Percentiles rank a stretch among this genome's conserved stretches.
phyloP scores from a whole-genome alignment of 2,113 vertebrate species.

The Myiopsitta monachus region DNA sequence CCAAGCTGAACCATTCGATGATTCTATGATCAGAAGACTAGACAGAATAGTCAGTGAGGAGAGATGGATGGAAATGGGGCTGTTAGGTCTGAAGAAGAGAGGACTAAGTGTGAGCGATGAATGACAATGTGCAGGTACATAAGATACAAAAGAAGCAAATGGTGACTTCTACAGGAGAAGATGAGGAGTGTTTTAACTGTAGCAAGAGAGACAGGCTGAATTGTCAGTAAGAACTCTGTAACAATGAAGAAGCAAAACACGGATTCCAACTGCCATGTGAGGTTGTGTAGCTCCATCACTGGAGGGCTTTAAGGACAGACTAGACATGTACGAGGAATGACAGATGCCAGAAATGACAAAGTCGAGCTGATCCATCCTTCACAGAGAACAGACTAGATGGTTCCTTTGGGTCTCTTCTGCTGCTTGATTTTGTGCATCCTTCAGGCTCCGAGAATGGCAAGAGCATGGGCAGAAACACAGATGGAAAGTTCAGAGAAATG shows the following conservation, averaged over 20 bases:
- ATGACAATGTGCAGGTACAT: background rate
- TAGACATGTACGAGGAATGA: background rate
- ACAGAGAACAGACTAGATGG: background rate
- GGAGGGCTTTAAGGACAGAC: background rate
- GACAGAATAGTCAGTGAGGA: background rate
- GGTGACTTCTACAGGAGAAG: background rate
- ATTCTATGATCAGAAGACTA: background rate
- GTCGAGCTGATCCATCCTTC: background rate
- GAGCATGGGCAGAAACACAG: background rate
- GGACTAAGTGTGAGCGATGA: background rate
- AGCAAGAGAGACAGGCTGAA: background rate
- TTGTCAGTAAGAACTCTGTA: background rate
- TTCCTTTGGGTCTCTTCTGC: conserved; percentile 4
- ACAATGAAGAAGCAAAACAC: background rate
- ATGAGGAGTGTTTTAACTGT: background rate
- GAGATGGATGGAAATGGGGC: background rate
- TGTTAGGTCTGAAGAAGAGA: background rate
- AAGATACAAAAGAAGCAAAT: background rate
- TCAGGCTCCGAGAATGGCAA: background rate
- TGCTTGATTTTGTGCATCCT: background rate
- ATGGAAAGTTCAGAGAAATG: background rate
- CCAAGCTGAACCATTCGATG: background rate
- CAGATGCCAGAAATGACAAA: conserved; percentile 10
- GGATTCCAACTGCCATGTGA: background rate
- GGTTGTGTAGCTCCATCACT: background rate